phyloP scores from a whole-genome alignment of 2,888 invertebrate genomes.

The Hedya salicella region DNA sequence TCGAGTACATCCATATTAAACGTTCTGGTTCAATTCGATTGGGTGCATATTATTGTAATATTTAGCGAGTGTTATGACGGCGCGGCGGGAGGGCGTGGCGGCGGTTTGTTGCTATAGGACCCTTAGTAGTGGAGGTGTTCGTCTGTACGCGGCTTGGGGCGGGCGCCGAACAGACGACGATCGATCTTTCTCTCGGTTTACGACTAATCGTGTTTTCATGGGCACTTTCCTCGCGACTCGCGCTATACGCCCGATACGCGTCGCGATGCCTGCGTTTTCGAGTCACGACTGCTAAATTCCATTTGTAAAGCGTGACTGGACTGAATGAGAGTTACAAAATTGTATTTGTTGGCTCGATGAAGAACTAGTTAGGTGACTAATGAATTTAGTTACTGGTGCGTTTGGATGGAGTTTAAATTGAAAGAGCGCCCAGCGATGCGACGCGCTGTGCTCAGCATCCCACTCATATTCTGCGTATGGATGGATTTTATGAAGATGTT shows the following conservation, averaged over 20 bases:
- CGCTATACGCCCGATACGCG: constrained; percentile 26
- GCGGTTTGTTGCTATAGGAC: constrained; percentile 32
- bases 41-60: constrained; percentile 20
- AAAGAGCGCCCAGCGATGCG: not conserved
- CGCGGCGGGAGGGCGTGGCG: constrained; percentile 21
- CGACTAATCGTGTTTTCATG: constrained; percentile 72
- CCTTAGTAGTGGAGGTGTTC: constrained; percentile 45
- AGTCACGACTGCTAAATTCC: constrained; percentile 32
- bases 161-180: constrained; percentile 74
- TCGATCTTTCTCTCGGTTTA: constrained; percentile 73
- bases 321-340: constrained; percentile 6
- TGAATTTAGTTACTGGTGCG: not conserved
- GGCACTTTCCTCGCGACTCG: constrained; percentile 51
- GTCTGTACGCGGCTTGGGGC: constrained; percentile 49
- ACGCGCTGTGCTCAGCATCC: not conserved
- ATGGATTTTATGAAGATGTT: not conserved
- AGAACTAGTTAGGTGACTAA: not conserved
- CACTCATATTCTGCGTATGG: not conserved
- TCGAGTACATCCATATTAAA: not conserved
- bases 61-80: constrained; percentile 32
- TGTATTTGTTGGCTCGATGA: constrained; percentile 13
- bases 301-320: constrained; percentile 33
- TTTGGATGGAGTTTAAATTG: constrained; percentile 8
- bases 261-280: constrained; percentile 14
- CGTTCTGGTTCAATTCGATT: not conserved